Evolutionary conservation across 2,113 vertebrate species (phyloP).

Genomic region (Rutilus rutilus): DNA sequence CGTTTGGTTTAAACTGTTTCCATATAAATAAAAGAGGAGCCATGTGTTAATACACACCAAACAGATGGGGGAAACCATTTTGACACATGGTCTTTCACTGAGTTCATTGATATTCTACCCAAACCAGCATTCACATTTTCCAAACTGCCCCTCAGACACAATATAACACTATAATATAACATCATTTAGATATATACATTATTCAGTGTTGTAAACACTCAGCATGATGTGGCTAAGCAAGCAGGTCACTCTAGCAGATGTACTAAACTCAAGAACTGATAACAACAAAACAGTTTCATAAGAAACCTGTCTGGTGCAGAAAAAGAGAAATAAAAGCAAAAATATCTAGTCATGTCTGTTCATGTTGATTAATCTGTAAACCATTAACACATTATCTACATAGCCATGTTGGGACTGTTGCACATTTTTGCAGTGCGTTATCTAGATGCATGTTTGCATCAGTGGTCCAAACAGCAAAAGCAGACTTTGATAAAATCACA

Average conservation of each 20-base stretch:
- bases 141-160: not conserved
- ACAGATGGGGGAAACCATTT: constrained; percentile 1
- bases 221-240: not conserved
- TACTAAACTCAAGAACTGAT: not conserved
- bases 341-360: not conserved
- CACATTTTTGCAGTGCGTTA: constrained; percentile 1
- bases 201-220: not conserved
- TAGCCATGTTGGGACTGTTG: not conserved
- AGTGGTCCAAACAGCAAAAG: constrained; percentile 1
- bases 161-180: not conserved
- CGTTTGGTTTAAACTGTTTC: not conserved
- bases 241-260: not conserved
- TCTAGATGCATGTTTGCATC: not conserved
- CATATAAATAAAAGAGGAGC: not conserved
- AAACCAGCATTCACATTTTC: constrained; percentile 1
- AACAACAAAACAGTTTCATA: constrained; percentile 14
- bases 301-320: constrained; percentile 5
- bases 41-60: not conserved
- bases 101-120: not conserved
- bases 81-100: not conserved
- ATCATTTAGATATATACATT: not conserved
- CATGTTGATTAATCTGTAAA: not conserved
- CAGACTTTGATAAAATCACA: not conserved
- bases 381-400: not conserved
- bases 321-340: constrained; percentile 4